Evolutionary conservation across 2,113 vertebrate species (phyloP).

Genomic region (Collichthys lucidus): DNA sequence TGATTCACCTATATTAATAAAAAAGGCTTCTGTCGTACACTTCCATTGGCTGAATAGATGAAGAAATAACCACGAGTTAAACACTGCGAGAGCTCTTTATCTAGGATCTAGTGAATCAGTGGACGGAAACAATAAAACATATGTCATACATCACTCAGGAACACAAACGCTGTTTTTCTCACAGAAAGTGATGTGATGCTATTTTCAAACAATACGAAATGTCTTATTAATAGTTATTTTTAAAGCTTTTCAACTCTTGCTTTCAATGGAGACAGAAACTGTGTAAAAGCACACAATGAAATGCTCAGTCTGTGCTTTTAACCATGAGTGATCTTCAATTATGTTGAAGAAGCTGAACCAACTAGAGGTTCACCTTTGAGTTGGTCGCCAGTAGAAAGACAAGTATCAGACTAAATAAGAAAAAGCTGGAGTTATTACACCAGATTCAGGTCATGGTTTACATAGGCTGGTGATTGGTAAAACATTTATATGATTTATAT

Average conservation of each 20-base stretch:
- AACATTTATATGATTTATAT: not conserved
- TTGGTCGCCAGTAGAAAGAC: not conserved
- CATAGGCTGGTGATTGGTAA: not conserved
- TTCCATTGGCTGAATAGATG: slow-evolving; percentile 8
- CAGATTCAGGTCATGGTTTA: not conserved
- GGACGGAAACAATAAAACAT: not conserved
- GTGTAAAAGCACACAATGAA: too few relatives aligned
- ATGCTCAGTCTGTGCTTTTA: too few relatives aligned
- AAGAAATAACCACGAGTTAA: slow-evolving; percentile 3
- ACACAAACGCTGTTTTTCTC: not conserved
- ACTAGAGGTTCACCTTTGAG: not conserved
- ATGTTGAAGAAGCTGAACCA: not conserved
- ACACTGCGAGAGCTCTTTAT: not conserved
- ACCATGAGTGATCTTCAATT: slow-evolving; percentile 2
- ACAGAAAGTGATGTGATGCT: slow-evolving; percentile 1
- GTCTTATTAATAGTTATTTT: not conserved
- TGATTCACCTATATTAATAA: not conserved
- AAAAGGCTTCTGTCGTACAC: slow-evolving; percentile 10
- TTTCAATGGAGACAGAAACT: not conserved
- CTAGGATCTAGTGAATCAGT: slow-evolving; percentile 18
- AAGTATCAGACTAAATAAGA: not conserved
- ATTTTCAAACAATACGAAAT: slow-evolving; percentile 5
- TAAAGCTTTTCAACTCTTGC: not conserved
- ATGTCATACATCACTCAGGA: slow-evolving; percentile 1
- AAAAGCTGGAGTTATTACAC: not conserved